Evolutionary conservation across 2,888 invertebrate genomes (phyloP).

Genomic region (Melanophora roralis): DNA sequence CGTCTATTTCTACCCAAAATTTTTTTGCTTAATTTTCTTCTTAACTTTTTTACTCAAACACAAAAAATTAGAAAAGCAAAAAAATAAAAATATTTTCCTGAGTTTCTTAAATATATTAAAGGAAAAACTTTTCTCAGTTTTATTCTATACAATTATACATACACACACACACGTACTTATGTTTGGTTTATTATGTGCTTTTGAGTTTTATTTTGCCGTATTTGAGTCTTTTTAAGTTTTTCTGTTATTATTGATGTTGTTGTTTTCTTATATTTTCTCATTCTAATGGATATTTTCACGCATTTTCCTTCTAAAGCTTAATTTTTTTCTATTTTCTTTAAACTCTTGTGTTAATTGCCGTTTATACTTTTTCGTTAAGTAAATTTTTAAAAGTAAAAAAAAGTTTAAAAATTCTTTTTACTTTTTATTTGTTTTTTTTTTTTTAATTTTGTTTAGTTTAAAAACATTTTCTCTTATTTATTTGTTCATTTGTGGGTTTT

Average conservation of each 20-base stretch:
- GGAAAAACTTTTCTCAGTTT: constrained; percentile 15
- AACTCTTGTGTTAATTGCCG: constrained; percentile 73
- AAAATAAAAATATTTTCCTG: constrained; percentile 44
- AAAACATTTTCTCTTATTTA: constrained; percentile 18
- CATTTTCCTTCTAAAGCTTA: constrained; percentile 63
- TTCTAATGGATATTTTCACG: constrained; percentile 62
- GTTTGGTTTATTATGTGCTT: background rate
- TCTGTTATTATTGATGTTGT: constrained; percentile 15
- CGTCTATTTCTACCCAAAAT: constrained; percentile 68
- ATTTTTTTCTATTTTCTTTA: constrained; percentile 29
- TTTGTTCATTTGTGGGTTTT: background rate
- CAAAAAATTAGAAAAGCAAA: constrained; percentile 2
- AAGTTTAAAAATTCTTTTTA: constrained; percentile 54
- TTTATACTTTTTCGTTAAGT: constrained; percentile 21
- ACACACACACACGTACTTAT: background rate
- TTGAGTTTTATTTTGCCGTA: constrained; percentile 39
- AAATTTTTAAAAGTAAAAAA: background rate
- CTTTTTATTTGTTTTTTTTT: constrained; percentile 41
- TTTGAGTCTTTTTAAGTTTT: constrained; percentile 45
- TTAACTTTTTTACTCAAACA: constrained; percentile 38
- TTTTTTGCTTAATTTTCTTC: constrained; percentile 22
- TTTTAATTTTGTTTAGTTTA: constrained; percentile 44
- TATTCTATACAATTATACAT: background rate
- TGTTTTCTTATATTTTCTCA: constrained; percentile 40
- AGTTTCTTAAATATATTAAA: constrained; percentile 18